Evolutionary conservation across 2,113 vertebrate genomes (phyloP), one percentile per base, ranked within the genome.

Genomic region (Pteruthius melanotis): DNA sequence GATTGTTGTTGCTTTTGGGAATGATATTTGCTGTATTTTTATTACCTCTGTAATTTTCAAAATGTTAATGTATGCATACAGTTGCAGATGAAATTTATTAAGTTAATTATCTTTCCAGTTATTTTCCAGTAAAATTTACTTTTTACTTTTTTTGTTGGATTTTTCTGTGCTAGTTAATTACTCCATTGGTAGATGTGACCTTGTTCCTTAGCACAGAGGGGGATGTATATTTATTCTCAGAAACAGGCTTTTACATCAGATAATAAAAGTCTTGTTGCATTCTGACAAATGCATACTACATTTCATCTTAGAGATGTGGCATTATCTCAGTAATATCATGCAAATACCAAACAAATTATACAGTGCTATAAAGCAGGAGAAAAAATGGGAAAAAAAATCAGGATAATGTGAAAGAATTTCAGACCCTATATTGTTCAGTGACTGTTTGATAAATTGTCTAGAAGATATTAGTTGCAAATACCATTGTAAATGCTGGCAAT

Each of bases 31-130:
- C 39, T 69, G 19, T 72, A 71, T 88, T 96, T 90, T 80, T 93
- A 94, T 89, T 95, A 88, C 74, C 13, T 47, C 72, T 89, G 65
- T 59, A 85, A 83, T 92, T 96, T 97, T 63, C 49, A 56, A 85
- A 95, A 96, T 94, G 75, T 72, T 95, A 94, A 96, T 86, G 54
- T 86, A 88, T 86, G 81, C 82, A 49, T 88, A n/a, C 24, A 79
- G 57, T 89, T 89, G 23, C 66, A 70, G 18, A 39, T 66, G 10
- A 56, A 68, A 49, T 95, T 80, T 95, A 83, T 89, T 88, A 69
- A 91, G 56, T 92, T 96, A 94, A 95, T 95, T 97, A 57, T 94
- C 56, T 95, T 96, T 93, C 35, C 47, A 86, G 22, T 63, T 95
- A 57, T 82, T 96, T 95, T 86, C 35, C 31, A 33, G 71, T 23